These are phyloP conservation scores for Acipenser ruthenus DNA, from an alignment of 2,797 vertebrate genomes.

Conservation along the genomic window DNA sequence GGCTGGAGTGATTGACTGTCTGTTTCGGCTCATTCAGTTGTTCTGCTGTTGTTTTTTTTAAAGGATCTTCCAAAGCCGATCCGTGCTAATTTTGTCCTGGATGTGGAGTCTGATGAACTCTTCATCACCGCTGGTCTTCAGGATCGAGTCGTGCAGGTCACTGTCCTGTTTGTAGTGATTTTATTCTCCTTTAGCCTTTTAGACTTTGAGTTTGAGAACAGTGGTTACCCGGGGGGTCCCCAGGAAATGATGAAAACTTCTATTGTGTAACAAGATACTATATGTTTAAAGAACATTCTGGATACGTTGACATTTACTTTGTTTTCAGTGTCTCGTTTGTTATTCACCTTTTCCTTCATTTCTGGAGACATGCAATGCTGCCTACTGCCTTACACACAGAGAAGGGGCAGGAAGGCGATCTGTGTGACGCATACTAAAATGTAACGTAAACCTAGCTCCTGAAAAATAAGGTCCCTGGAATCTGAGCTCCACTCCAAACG, in stretches of 20 bases:
- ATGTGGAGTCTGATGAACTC: slow-evolving; percentile 70
- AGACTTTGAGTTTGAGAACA: too few species aligned
- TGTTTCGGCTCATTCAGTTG: neutral
- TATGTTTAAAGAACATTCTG: too few species aligned
- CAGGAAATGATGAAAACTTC: too few species aligned
- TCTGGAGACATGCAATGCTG: neutral
- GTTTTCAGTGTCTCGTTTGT: neutral
- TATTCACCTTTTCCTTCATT: neutral
- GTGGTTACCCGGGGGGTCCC: too few species aligned
- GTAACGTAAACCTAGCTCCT: neutral
- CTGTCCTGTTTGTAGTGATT: slow-evolving; percentile 1
- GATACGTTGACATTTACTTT: too few species aligned
- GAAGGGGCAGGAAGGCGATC: too few species aligned
- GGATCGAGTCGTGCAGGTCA: slow-evolving; percentile 72
- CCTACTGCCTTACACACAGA: too few species aligned
- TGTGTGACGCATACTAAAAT: too few species aligned
- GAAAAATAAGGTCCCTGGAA: neutral
- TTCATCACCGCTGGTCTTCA: slow-evolving; percentile 74
- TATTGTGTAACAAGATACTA: too few species aligned
- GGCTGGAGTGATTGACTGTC: too few species aligned
- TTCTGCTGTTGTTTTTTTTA: neutral
- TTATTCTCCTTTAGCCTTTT: neutral
- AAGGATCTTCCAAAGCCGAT: slow-evolving; percentile 68
- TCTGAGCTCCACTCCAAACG: neutral
- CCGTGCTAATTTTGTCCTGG: slow-evolving; percentile 70